Percentiles rank a stretch among this genome's conserved stretches.
Evolutionary conservation across 1,140 invertebrate species (phyloP).

Genomic region (Orchestia grillus): DNA sequence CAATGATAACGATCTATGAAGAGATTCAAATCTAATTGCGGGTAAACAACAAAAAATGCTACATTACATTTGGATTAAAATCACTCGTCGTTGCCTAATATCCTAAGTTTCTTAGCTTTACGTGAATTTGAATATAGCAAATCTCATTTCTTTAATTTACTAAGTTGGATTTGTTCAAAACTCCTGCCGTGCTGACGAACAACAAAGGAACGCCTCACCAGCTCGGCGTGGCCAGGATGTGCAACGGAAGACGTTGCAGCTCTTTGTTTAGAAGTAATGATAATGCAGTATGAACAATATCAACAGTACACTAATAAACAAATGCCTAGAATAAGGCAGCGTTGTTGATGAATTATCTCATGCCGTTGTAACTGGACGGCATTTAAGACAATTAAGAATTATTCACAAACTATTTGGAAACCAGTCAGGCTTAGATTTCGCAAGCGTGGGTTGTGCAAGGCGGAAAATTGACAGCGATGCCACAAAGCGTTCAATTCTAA

Average conservation of each 20-base stretch:
- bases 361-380: neutral
- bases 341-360: neutral
- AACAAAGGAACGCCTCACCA: no score
- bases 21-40: neutral
- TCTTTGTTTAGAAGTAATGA: neutral
- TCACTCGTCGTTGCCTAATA: neutral
- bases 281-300: no score
- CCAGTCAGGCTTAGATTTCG: neutral
- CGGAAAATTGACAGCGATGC: no score
- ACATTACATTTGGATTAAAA: neutral
- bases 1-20: neutral
- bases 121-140: no score
- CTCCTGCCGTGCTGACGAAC: no score
- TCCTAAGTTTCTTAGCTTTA: no score
- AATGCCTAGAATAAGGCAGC: no score
- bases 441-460: neutral
- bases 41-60: neutral
- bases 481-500: neutral
- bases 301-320: no score
- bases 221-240: no score
- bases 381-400: neutral
- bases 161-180: no score
- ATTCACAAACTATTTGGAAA: neutral
- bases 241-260: no score
- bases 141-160: no score